These are phyloP conservation scores for Drymodes brunneopygia DNA, from an alignment of 2,113 vertebrate genomes.

Conservation along the genomic window DNA sequence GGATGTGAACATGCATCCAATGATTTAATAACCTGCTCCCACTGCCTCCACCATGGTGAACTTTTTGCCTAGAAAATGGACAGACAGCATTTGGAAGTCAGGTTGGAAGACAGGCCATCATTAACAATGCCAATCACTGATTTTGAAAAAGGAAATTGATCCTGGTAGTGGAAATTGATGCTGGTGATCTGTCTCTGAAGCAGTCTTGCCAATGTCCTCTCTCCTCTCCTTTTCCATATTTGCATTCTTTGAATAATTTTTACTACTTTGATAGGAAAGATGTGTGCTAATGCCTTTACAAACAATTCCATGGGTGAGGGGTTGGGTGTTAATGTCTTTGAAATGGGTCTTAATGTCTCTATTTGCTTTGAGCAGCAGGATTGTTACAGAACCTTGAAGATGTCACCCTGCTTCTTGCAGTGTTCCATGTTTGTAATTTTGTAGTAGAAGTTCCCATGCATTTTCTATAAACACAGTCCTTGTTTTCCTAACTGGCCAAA, in stretches of 20 bases:
- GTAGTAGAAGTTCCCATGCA: no score
- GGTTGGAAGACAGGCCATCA: not conserved
- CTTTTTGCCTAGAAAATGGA: not conserved
- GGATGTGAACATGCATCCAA: not conserved
- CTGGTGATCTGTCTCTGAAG: not conserved
- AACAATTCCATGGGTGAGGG: not conserved
- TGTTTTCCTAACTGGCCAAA: no score
- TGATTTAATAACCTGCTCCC: not conserved
- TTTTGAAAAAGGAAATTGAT: not conserved
- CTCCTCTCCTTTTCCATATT: not conserved
- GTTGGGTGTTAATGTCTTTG: not conserved
- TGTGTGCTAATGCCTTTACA: not conserved
- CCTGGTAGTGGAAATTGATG: not conserved
- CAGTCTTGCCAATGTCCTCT: not conserved
- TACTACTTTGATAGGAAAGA: not conserved
- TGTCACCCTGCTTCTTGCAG: no score
- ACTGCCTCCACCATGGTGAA: not conserved
- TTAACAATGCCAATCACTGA: not conserved
- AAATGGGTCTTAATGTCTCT: not conserved
- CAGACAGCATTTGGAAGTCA: not conserved
- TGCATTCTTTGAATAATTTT: not conserved
- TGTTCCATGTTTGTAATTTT: no score
- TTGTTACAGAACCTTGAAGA: accelerated
- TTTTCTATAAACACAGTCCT: no score
- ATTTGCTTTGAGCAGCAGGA: not conserved